Base-by-base conservation (phyloP, 2,888 invertebrate species). In the Caradrina clavipalpis region DNA sequence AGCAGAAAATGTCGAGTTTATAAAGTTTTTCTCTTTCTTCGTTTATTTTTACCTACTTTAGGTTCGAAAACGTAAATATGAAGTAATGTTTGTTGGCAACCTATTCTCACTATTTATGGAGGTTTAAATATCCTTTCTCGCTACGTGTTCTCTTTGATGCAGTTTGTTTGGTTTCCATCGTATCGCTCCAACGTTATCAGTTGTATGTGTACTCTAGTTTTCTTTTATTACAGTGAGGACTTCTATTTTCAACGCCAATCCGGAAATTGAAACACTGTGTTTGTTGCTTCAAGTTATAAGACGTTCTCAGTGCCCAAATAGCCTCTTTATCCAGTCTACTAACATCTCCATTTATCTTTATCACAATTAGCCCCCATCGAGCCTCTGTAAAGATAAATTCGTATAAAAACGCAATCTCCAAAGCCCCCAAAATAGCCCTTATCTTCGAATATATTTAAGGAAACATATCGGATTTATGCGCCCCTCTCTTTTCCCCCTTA, bases 391-490 rank as follows among this genome's bases (percentile, higher is more conserved):
- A 59, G 47, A 68, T 39, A 51, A 65, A 45, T 45, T 61, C 60
- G 22, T 57, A 76, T 80, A 80, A 80, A 80, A 76, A 76, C 61
- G 47, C 72, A 72, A 78, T 78, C 66, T 17, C 35, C 51, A n/a
- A 58, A 72, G 50, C 35, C 26, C 47, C 62, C 35, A 62, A 76
- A 81, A 76, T 76, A 57, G 67, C 54, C 58, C 72, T 76, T 77
- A 81, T 81, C 78, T 81, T 45, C 26, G 76, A 65, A 77, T 76
- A 78, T 68, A 71, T 78, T 80, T 61, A 56, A 49, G 69, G 51
- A 50, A 78, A 69, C 71, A 80, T 75, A 72, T 78, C 70, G 56
- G 70, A 78, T 74, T 78, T 78, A 78, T 69, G 66, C 63, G 55
- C 49, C 71, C 51, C 71, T 53, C 54, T 58, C 60, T 78, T 61